Conservation (phyloP, 23 tunicate species). For the Halocynthia roretzi region DNA sequence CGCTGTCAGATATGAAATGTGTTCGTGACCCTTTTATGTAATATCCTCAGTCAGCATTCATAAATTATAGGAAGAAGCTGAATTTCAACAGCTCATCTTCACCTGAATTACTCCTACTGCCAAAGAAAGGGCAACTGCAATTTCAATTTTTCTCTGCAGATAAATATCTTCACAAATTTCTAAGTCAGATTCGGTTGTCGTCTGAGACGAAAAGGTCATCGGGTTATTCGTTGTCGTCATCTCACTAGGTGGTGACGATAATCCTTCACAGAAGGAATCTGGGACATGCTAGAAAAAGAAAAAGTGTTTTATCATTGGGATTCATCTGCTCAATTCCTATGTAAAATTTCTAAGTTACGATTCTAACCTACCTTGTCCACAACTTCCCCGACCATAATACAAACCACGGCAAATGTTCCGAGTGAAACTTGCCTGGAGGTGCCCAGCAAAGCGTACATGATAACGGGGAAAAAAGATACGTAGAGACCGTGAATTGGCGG, state of each 20-base stretch:
- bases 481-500: conserved; percentile 69
- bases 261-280: too few relatives aligned
- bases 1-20: too few relatives aligned
- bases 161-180: conserved; percentile 2
- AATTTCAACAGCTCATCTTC: not conserved
- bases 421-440: conserved; percentile 65
- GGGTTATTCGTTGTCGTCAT: too few relatives aligned
- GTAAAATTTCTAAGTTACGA: not conserved
- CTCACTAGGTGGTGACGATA: too few relatives aligned
- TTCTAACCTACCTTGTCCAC: conserved; percentile 36
- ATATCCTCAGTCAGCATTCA: not conserved
- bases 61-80: not conserved
- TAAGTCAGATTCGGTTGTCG: too few relatives aligned
- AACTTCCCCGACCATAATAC: conserved; percentile 54
- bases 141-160: conserved; percentile 30
- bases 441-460: conserved; percentile 55
- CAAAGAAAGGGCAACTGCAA: conserved; percentile 46
- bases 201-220: too few relatives aligned
- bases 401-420: conserved; percentile 78
- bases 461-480: conserved; percentile 67
- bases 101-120: conserved; percentile 56
- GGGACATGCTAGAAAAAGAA: too few relatives aligned
- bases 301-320: too few relatives aligned
- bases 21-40: not conserved
- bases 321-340: too few relatives aligned